Evolutionary conservation across 2,888 invertebrate species (phyloP), one percentile per base, ranked within the genome.

Genomic region (Alviniconcha strummeri): DNA sequence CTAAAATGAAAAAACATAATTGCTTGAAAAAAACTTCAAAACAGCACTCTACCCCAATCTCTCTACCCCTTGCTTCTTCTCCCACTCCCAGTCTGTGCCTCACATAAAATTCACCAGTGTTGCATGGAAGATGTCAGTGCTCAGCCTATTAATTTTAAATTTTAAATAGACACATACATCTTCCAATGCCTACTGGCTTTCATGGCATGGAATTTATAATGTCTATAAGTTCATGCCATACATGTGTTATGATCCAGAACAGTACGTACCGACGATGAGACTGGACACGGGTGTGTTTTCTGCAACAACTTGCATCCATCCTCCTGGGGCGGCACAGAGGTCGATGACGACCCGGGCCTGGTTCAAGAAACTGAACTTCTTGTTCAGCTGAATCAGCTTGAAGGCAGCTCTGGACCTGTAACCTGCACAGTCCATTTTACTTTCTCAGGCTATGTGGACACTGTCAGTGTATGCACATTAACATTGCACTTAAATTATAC

Each of bases 401-500:
- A 99, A 99, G n/a, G 99, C 98, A 90, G 99, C 98, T 95, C 99
- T 96, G 88, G 99, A 98, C 89, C 99, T 96, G 94, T 96, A 99
- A 90, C 99, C 98, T 98, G 92, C 84, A 91, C 88, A 72, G 80
- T 36, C 1, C 36, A 36, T 36, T 36, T 36, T 69, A 83, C 11
- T n/a, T 84, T 72, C 36, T 36, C 36, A 36, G 36, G 36, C 36
- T 36, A 36, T 36, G 36, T 36, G 36, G 36, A 36, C 36, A 36
- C 36, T 36, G 36, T 36, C 36, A 36, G 36, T 36, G 36, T 36
- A 36, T 36, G 36, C 36, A 36, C 36, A 36, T 36, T 36, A 36
- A 36, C 36, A 36, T 3, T 36, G 36, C 36, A 36, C 36, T 36
- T 36, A 36, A 36, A 36, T 13, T 64, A 13, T 13, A 64, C 15